Evolutionary conservation across 2,888 invertebrate genomes (phyloP).

Genomic region (Calameuta filiformis): DNA sequence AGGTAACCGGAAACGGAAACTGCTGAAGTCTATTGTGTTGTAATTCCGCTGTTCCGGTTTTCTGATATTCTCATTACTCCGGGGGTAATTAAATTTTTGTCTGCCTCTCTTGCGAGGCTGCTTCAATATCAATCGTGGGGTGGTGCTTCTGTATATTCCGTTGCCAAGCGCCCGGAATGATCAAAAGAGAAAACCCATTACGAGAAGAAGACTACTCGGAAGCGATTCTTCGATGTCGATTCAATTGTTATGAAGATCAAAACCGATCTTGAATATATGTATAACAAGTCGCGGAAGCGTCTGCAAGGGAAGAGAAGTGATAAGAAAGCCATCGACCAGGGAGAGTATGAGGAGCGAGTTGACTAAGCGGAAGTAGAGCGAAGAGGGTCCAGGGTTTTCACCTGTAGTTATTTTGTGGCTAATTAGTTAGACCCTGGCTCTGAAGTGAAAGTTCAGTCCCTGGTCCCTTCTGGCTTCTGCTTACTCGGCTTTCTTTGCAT

Average conservation of each 20-base stretch:
- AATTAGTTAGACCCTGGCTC: constrained; percentile 30
- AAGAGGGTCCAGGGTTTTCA: constrained; percentile 8
- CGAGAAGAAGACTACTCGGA: background rate
- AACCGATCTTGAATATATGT: background rate
- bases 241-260: background rate
- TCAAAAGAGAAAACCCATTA: background rate
- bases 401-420: constrained; percentile 24
- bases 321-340: background rate
- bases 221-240: background rate
- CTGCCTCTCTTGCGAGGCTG: background rate
- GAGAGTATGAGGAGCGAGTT: background rate
- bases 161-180: background rate
- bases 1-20: background rate
- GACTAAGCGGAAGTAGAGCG: background rate
- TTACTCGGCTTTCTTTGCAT: constrained; percentile 12
- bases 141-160: background rate
- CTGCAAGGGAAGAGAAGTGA: background rate
- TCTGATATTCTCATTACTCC: background rate
- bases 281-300: background rate
- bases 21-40: background rate
- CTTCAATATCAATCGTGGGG: too few species aligned
- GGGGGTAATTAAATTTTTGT: background rate
- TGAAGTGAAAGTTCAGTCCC: constrained; percentile 12
- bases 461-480: background rate
- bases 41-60: background rate